Percentiles rank a stretch among this genome's conserved stretches.
phyloP scores from a whole-genome alignment of 2,113 vertebrate species.

The Melospiza melodia region DNA sequence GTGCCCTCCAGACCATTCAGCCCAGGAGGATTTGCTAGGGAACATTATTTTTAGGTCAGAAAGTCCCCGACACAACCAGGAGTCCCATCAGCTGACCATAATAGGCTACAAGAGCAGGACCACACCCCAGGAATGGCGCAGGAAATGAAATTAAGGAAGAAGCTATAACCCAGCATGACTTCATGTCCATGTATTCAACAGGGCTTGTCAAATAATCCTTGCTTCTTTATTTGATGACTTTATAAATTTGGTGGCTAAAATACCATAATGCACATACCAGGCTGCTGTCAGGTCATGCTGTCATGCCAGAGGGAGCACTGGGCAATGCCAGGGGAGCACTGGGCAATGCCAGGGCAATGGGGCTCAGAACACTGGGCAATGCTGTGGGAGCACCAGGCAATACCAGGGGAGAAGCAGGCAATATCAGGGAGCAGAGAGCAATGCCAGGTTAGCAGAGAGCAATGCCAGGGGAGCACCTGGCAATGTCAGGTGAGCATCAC shows the following conservation, averaged over 20 bases:
- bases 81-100: background rate
- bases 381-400: background rate
- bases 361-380: too few species aligned
- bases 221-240: background rate
- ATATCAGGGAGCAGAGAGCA: background rate
- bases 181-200: background rate
- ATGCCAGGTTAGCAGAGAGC: background rate
- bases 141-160: background rate
- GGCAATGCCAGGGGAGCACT: too few species aligned
- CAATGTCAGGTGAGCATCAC: accelerated
- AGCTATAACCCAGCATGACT: background rate
- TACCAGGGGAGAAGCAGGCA: too few species aligned
- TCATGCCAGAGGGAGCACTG: background rate
- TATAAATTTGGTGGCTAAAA: background rate
- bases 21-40: background rate
- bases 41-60: background rate
- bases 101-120: background rate
- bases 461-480: accelerated
- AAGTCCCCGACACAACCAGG: background rate
- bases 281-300: background rate
- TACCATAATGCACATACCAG: background rate
- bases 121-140: background rate
- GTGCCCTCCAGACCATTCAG: background rate
- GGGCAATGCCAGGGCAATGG: too few species aligned
- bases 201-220: background rate